Percentiles rank a stretch among this genome's conserved stretches.
These are phyloP conservation scores for Onychomys arenicola DNA, from an alignment of 2,797 vertebrate genomes.

Conservation along the genomic window DNA sequence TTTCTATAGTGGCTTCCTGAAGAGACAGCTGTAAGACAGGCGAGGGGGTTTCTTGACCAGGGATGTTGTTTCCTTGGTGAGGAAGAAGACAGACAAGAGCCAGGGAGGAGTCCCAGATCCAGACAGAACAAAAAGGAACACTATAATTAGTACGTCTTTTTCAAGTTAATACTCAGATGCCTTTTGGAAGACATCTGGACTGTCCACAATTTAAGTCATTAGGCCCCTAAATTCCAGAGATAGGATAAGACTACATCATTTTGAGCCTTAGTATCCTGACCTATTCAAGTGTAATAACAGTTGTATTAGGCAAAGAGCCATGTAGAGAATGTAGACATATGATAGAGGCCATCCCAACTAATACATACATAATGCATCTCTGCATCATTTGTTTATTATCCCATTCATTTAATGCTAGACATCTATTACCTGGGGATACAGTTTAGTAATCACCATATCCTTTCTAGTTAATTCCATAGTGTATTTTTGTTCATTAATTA, in stretches of 20 bases:
- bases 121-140: neutral
- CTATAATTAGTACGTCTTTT: neutral
- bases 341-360: neutral
- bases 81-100: neutral
- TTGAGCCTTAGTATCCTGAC: neutral
- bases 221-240: neutral
- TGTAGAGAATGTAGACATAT: neutral
- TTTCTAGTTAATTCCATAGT: neutral
- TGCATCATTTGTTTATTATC: neutral
- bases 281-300: neutral
- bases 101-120: neutral
- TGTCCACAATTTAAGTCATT: neutral
- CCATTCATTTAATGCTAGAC: neutral
- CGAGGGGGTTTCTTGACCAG: neutral
- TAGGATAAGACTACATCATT: neutral
- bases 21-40: neutral
- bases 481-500: neutral
- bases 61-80: neutral
- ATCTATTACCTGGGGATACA: neutral
- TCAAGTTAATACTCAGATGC: neutral
- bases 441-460: neutral
- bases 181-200: conserved; percentile 42
- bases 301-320: neutral
- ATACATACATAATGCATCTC: neutral
- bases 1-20: neutral